Evolutionary conservation across 2,797 vertebrate genomes (phyloP), one percentile per base, ranked within the genome.

Genomic region (Semotilus atromaculatus): DNA sequence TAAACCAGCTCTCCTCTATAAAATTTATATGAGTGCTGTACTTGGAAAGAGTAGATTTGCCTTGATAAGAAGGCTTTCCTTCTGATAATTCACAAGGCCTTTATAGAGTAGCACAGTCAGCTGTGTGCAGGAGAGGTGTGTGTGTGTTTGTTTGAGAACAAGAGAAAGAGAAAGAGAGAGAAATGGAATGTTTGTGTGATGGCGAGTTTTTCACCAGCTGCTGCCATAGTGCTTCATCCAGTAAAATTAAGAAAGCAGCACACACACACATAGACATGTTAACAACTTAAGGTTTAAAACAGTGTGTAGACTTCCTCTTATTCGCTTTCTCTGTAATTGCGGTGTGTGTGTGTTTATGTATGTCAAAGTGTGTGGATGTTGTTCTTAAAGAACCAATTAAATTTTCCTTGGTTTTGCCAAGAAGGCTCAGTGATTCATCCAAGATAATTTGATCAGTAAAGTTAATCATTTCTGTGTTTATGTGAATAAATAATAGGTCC

Each of bases 381-480:
- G 21, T 68, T 71, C 67, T 77, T 40, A 64, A 78, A 62, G 48
- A 87, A 72, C 55, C 64, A 36, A 81, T 86, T 82, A 31, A 23
- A 75, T 38, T 79, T 83, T 84, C 36, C 21, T 26, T 29, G 71
- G 36, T 31, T 45, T 64, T 53, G n/a, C 36, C 5, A 36, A 55
- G 36, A 64, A 2, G 13, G 3, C 51, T 31, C 64, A 16, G 36
- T 77, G 23, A 40, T 77, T 40, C 36, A 26, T 77, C 34, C 51
- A 75, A 75, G 43, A 78, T 85, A 67, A 78, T 81, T 76, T 31
- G 51, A 81, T 79, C 58, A 71, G 80, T 81, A 26, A 66, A 75
- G 45, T 85, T 85, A 38, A 64, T 82, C 3, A 80, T 80, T 82
- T 80, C 13, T 48, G n/a, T 51, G 60, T 58, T 29, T 45, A 26